Conservation (phyloP, 1,140 invertebrate species). For the Drosophila suzukii region DNA sequence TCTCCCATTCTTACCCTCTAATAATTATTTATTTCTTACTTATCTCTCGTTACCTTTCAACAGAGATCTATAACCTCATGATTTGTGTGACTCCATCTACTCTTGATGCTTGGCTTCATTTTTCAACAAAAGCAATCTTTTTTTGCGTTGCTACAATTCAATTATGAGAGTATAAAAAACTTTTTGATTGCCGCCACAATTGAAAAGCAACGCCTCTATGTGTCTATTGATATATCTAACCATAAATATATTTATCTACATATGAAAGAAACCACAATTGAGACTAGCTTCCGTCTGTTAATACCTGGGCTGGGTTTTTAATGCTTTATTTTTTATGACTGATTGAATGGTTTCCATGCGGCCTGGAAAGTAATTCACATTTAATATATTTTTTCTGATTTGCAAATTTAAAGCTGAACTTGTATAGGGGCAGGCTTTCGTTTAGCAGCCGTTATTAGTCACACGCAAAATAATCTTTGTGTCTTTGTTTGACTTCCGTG, state of each 20-base stretch:
- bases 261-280: conserved; percentile 47
- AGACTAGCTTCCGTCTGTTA: conserved; percentile 43
- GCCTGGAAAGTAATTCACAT: conserved; percentile 55
- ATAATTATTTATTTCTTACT: conserved; percentile 53
- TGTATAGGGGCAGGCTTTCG: conserved; percentile 35
- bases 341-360: conserved; percentile 37
- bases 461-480: conserved; percentile 48
- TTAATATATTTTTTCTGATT: conserved; percentile 52
- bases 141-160: conserved; percentile 64
- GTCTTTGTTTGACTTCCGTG: conserved; percentile 50
- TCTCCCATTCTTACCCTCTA: conserved; percentile 3
- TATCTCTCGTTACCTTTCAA: conserved; percentile 55
- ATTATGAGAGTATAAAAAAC: conserved; percentile 56
- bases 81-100: conserved; percentile 49
- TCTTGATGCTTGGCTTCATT: conserved; percentile 47
- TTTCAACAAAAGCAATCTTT: conserved; percentile 50
- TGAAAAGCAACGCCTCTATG: conserved; percentile 53
- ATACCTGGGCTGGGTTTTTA: conserved; percentile 33
- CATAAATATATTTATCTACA: conserved; percentile 44
- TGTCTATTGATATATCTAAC: conserved; percentile 52
- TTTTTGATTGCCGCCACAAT: conserved; percentile 66
- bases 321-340: conserved; percentile 38
- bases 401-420: conserved; percentile 26
- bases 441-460: conserved; percentile 61
- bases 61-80: conserved; percentile 56